Base-by-base conservation (phyloP, 2,888 invertebrate species). In the Apamea monoglypha region DNA sequence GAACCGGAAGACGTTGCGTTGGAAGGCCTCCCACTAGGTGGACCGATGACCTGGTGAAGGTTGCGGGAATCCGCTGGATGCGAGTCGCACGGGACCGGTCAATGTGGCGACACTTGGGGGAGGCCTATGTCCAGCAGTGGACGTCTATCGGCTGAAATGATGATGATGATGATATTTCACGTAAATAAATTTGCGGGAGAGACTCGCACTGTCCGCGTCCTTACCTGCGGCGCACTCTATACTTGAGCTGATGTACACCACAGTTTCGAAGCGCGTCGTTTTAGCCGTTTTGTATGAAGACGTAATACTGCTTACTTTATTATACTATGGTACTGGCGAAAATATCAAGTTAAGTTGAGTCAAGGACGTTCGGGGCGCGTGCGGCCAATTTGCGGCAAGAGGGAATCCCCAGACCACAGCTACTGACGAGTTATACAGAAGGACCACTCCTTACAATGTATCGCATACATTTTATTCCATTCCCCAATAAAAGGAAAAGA, bases 341-440 rank as follows among this genome's bases (percentile, higher is more conserved):
- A 74, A 74, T 78, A 87, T 76, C 87, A 87, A 84, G 72, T 84
- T 69, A 59, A 76, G 77, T 86, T 59, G 74, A 76, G 87, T 87
- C 85, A 84, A 87, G 85, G 85, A 74, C 85, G 80, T 40, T 44
- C 64, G 40, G 74, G 47, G 79, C 80, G 87, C 67, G 84, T 78
- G 85, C 79, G 71, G 70, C 74, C 87, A 87, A 87, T 85, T 84
- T 79, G 85, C 71, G 87, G 85, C 74, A 67, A 63, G 76, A 79
- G 85, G 85, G 87, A 84, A 84, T 85, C 84, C 85, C 85, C 87
- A 76, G 80, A 61, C 67, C 74, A 36, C 68, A 40, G 21, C 76
- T 74, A 47, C 47, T 14, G 18, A 25, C 68, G 18, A 29, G 12
- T 25, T 14, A 25, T 6, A 16, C 80, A 74, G 85, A 87, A 85